Conservation (phyloP, 2,113 vertebrate species). For the Hippocampus zosterae region DNA sequence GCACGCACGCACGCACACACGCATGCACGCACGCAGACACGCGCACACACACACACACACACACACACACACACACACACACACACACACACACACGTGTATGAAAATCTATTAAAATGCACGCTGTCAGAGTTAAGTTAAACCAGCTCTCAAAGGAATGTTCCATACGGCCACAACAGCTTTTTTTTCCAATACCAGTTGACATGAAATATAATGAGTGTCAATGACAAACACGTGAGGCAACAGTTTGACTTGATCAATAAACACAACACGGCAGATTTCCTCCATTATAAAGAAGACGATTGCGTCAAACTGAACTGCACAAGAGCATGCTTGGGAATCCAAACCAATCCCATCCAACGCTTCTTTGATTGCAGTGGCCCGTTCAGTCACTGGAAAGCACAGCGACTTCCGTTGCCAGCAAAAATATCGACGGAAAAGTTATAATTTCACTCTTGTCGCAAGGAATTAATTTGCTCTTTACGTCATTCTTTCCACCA, state of each 20-base stretch:
- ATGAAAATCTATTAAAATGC: background rate
- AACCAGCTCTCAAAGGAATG: conserved; percentile 31
- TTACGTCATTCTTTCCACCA: conserved; percentile 10
- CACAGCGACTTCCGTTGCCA: conserved; percentile 13
- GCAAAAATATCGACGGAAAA: conserved; percentile 32
- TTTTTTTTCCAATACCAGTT: background rate
- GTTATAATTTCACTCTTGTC: conserved; percentile 22
- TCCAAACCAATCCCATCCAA: background rate
- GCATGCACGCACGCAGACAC: too few species aligned
- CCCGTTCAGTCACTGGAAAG: conserved; percentile 13
- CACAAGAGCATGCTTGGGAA: conserved; percentile 1
- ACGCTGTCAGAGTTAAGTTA: conserved; percentile 24
- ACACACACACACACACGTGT: background rate
- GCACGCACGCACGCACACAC: background rate
- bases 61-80: too few species aligned
- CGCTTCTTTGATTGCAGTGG: background rate
- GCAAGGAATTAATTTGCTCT: conserved; percentile 23
- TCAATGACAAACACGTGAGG: conserved; percentile 11
- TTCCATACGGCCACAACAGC: background rate
- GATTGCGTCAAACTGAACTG: conserved; percentile 16
- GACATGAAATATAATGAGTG: conserved; percentile 10
- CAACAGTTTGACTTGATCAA: background rate
- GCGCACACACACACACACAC: too few species aligned
- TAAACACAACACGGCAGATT: background rate
- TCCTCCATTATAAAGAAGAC: background rate